Conservation (phyloP, 2,797 vertebrate genomes). For the Oryzias sinensis region DNA sequence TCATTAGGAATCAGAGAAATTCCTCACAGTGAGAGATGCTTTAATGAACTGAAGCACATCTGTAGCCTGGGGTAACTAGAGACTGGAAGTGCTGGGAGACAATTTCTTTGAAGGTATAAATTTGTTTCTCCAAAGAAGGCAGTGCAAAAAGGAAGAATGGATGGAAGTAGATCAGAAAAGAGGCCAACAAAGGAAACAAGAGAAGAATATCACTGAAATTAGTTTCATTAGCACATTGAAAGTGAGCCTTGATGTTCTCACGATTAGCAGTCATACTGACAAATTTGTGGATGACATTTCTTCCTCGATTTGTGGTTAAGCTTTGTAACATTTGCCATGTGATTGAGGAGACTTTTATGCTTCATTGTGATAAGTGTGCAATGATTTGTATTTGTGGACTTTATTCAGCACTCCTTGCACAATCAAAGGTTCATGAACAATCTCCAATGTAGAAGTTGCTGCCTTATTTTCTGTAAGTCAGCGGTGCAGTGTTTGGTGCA, state of each 20-base stretch:
- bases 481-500: too few relatives aligned
- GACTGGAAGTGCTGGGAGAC: slow-evolving; percentile 14
- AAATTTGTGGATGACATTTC: too few relatives aligned
- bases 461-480: too few relatives aligned
- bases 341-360: too few relatives aligned
- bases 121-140: slow-evolving; percentile 10
- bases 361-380: too few relatives aligned
- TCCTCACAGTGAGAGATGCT: slow-evolving; percentile 52
- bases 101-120: slow-evolving; percentile 14
- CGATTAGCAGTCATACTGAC: neutral
- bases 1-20: slow-evolving; percentile 46
- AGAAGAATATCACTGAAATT: slow-evolving; percentile 54
- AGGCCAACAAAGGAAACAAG: slow-evolving; percentile 41
- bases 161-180: slow-evolving; percentile 1
- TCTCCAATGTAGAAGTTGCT: too few relatives aligned
- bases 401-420: too few relatives aligned
- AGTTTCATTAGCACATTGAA: slow-evolving; percentile 61
- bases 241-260: slow-evolving; percentile 59
- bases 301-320: too few relatives aligned
- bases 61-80: slow-evolving; percentile 47
- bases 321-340: too few relatives aligned
- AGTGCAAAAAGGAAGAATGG: slow-evolving; percentile 2
- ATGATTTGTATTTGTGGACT: too few relatives aligned
- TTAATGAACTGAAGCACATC: slow-evolving; percentile 44
- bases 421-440: too few relatives aligned